A percentile compares a stretch with the other conserved stretches of the same genome.
phyloP scores from a whole-genome alignment of 2,113 vertebrate genomes.

The Leucopsar rothschildi region DNA sequence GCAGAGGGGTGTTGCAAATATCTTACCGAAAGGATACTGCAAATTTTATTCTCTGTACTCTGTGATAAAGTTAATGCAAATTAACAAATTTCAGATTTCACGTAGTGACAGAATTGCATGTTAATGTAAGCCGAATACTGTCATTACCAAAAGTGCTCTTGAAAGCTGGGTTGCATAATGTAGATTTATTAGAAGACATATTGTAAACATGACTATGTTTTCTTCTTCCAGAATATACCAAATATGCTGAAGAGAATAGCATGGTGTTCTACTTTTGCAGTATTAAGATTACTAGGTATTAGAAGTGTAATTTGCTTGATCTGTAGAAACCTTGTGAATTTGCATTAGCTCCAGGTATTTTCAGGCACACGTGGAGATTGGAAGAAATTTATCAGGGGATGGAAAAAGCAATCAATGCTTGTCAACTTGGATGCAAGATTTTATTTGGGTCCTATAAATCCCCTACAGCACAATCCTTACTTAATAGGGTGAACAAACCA shows the following conservation, averaged over 20 bases:
- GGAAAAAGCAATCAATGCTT: background rate
- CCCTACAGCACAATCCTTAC: background rate
- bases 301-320: background rate
- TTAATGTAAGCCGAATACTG: background rate
- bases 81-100: background rate
- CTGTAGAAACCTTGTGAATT: background rate
- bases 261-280: background rate
- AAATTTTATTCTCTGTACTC: background rate
- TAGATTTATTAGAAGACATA: background rate
- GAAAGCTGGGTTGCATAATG: background rate
- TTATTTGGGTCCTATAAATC: background rate
- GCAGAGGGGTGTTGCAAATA: background rate
- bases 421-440: background rate
- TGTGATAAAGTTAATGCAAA: background rate
- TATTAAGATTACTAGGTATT: background rate
- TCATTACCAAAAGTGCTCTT: background rate
- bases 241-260: background rate
- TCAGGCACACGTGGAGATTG: background rate
- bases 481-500: background rate
- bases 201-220: background rate
- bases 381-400: background rate
- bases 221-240: background rate
- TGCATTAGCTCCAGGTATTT: background rate
- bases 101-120: background rate
- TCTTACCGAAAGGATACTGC: background rate